Evolutionary conservation across 92 coral and sea anemone genomes (phyloP).

Genomic region (Parazoanthus swiftii): DNA sequence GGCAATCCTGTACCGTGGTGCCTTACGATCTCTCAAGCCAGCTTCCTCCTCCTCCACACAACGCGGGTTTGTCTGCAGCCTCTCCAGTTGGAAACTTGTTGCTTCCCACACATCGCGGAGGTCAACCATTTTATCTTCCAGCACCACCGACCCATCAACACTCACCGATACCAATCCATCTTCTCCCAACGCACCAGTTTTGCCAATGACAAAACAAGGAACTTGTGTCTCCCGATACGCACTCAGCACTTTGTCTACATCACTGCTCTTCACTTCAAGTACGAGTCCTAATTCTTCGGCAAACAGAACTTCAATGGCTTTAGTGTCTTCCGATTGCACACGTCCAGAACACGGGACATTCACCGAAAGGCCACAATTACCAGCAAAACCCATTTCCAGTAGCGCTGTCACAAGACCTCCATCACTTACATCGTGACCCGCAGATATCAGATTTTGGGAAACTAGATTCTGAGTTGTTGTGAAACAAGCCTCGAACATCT

Average conservation of each 20-base stretch:
- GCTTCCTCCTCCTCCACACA: constrained; percentile 88
- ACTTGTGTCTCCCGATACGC: constrained; percentile 64
- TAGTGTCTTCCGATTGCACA: constrained; percentile 45
- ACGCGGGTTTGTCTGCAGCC: constrained; percentile 87
- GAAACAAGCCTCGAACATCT: constrained; percentile 77
- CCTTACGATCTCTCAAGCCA: constrained; percentile 69
- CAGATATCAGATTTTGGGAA: constrained; percentile 60
- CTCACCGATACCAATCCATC: constrained; percentile 66
- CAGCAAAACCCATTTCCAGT: constrained; percentile 97
- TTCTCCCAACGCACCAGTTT: constrained; percentile 67
- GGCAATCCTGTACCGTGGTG: constrained; percentile 74
- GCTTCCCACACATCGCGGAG: constrained; percentile 97
- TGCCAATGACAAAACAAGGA: constrained; percentile 74
- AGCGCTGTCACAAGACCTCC: constrained; percentile 88
- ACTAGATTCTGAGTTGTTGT: constrained; percentile 82
- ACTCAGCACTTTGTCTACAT: constrained; percentile 63
- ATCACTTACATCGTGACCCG: constrained; percentile 97
- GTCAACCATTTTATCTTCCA: constrained; percentile 87
- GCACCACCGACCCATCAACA: constrained; percentile 71
- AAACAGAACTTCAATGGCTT: constrained; percentile 69
- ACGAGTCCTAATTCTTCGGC: constrained; percentile 94
- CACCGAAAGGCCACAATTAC: constrained; percentile 81
- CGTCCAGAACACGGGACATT: constrained; percentile 54
- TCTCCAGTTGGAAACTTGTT: constrained; percentile 93
- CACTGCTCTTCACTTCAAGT: constrained; percentile 69